phyloP scores from a whole-genome alignment of 1,140 invertebrate species.

The Drosophila hydei region DNA sequence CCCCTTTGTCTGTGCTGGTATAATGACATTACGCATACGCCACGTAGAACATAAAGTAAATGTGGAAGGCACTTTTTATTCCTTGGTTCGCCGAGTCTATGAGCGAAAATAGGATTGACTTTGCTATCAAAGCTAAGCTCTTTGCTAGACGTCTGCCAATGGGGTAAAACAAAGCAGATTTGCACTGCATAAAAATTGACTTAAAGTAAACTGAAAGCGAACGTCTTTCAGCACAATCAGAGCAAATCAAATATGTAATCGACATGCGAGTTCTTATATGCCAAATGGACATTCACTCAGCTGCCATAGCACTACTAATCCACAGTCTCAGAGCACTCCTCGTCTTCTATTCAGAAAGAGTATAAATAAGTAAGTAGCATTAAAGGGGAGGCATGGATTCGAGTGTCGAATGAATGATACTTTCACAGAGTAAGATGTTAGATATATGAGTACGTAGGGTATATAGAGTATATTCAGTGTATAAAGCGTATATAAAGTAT shows the following conservation, averaged over 20 bases:
- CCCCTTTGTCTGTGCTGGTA: no score
- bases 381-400: background rate
- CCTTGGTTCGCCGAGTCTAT: background rate
- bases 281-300: slow-evolving; percentile 10
- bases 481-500: no score
- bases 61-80: slow-evolving; percentile 6
- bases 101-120: slow-evolving; percentile 38
- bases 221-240: slow-evolving; percentile 25
- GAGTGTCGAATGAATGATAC: slow-evolving; percentile 1
- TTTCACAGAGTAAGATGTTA: background rate
- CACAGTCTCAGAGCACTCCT: background rate
- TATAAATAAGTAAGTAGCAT: slow-evolving; percentile 31
- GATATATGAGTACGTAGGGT: no score
- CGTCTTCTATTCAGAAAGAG: background rate
- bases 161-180: slow-evolving; percentile 11
- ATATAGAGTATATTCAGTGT: no score
- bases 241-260: slow-evolving; percentile 48
- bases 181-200: slow-evolving; percentile 25
- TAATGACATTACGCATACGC: slow-evolving; percentile 40
- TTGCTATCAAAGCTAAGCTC: slow-evolving; percentile 30
- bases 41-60: slow-evolving; percentile 19
- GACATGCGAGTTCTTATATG: slow-evolving; percentile 5
- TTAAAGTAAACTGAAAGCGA: slow-evolving; percentile 21
- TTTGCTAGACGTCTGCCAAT: slow-evolving; percentile 21
- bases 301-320: slow-evolving; percentile 5